Base-by-base conservation (phyloP, 2,113 vertebrate species). In the Poecile atricapillus region DNA sequence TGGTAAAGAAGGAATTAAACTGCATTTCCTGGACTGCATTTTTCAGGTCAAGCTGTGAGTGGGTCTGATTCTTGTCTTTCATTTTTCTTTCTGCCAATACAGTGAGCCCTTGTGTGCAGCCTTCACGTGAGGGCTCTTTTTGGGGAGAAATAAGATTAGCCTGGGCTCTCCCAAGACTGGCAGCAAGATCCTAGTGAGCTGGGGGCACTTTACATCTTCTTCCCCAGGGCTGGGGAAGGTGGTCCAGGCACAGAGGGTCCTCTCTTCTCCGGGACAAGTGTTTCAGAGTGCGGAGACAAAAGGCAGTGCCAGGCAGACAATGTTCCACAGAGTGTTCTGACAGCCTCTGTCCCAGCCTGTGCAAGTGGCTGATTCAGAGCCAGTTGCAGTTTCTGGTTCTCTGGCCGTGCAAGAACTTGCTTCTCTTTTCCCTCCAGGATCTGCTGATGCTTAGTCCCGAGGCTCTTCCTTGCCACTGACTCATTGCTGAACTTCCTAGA, bases 371-470 rank as follows among this genome's bases (percentile, higher is more conserved):
- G 79, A 95, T 89, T 96, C 65, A 69, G 50, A 41, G 50, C 62
- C 56, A 14, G 16, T 89, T 93, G 69, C 30, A 49, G 50, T 83
- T 94, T 60, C 85, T 83, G 30, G 20, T 37, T 46, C 20, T 55
- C 60, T 56, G 55, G 37, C 39, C 0, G 0, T 59, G 59, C 1
- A 5, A 46, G 47, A 79, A 5, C 69, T 35, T 67, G 69, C 50
- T 83, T 53, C 59, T 65, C 37, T 87, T 62, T 60, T 53, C 55
- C 41, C 28, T 19, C 13, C n/a, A 9, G 46, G 49, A 20, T 46
- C n/a, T 4, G 9, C 20, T 0, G 0, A 9, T 10, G 41, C 13
- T 0, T 0, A 31, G 28, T 16, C 10, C 60, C 1, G 2, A 11
- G 25, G n/a, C 62, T 81, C 43, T 43, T 43, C 37, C 0, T 2